Evolutionary conservation across 2,113 vertebrate species (phyloP).

Genomic region (Alaudala cheleensis): DNA sequence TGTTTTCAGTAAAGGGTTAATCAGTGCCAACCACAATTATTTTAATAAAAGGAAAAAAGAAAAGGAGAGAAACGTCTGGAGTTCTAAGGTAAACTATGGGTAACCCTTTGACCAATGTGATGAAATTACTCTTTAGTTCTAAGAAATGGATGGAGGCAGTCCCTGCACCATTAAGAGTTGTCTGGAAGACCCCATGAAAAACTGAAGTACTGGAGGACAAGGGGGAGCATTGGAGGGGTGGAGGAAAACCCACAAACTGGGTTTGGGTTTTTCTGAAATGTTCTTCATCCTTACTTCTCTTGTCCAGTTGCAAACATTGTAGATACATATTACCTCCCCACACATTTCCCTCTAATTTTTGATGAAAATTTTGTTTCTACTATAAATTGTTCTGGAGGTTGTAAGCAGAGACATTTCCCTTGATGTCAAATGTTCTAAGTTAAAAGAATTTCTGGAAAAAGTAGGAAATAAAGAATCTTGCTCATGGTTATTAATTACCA

Average conservation of each 20-base stretch:
- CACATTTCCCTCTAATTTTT: background rate
- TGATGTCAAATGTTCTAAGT: background rate
- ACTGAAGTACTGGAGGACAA: background rate
- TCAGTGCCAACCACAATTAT: background rate
- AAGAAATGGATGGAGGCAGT: background rate
- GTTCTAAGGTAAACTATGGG: background rate
- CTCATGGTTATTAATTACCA: background rate
- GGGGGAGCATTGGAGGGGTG: background rate
- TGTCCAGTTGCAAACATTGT: background rate
- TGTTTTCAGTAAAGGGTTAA: background rate
- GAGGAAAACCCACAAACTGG: background rate
- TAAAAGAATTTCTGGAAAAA: background rate
- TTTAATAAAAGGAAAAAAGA: background rate
- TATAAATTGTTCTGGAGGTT: fast-evolving
- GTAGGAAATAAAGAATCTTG: background rate
- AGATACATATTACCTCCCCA: background rate
- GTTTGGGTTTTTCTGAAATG: background rate
- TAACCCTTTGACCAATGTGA: background rate
- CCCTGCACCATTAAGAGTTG: background rate
- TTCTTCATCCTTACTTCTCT: background rate
- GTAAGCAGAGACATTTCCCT: background rate
- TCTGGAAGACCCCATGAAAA: background rate
- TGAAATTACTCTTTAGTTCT: background rate
- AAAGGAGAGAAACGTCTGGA: background rate
- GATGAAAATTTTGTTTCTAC: background rate